phyloP scores from a whole-genome alignment of 1,140 invertebrate genomes.

The Drosophila serrata region DNA sequence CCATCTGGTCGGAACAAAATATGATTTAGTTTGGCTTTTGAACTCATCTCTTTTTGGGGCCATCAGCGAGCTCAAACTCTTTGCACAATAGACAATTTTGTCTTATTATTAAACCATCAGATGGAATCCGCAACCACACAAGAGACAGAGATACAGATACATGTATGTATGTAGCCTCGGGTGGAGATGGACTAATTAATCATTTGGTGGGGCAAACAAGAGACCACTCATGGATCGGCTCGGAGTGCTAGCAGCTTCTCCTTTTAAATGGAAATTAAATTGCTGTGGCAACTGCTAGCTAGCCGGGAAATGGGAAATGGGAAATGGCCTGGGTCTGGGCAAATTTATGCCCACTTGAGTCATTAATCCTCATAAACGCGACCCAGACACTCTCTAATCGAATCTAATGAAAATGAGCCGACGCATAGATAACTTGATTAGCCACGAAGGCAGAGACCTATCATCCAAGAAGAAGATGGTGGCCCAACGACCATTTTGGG shows the following conservation, averaged over 20 bases:
- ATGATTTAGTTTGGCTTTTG: constrained; percentile 71
- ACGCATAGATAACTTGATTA: constrained; percentile 67
- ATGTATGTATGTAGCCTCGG: too few relatives aligned
- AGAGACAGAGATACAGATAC: constrained; percentile 2
- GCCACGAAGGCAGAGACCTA: constrained; percentile 9
- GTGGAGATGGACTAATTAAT: constrained; percentile 66
- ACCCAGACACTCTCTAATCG: constrained; percentile 55
- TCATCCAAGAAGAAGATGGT: constrained; percentile 6
- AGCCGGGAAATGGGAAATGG: constrained; percentile 7
- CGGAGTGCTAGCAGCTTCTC: constrained; percentile 36
- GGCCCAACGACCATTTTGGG: not conserved
- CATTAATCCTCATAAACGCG: constrained; percentile 78
- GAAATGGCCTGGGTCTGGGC: constrained; percentile 13
- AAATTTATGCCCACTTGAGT: constrained; percentile 74
- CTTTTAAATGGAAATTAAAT: constrained; percentile 79
- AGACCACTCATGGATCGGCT: constrained; percentile 43
- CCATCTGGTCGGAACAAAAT: constrained; percentile 38
- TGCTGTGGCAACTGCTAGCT: constrained; percentile 54
- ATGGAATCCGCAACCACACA: constrained; percentile 53
- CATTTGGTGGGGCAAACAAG: constrained; percentile 45
- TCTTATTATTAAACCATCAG: constrained; percentile 80
- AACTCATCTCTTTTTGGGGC: constrained; percentile 52
- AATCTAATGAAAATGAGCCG: constrained; percentile 72
- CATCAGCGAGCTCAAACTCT: constrained; percentile 48
- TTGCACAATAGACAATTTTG: constrained; percentile 74